Percentiles rank a stretch among this genome's conserved stretches.
These are phyloP conservation scores for Sycophaga agraensis DNA, from an alignment of 1,140 invertebrate genomes.

Conservation along the genomic window DNA sequence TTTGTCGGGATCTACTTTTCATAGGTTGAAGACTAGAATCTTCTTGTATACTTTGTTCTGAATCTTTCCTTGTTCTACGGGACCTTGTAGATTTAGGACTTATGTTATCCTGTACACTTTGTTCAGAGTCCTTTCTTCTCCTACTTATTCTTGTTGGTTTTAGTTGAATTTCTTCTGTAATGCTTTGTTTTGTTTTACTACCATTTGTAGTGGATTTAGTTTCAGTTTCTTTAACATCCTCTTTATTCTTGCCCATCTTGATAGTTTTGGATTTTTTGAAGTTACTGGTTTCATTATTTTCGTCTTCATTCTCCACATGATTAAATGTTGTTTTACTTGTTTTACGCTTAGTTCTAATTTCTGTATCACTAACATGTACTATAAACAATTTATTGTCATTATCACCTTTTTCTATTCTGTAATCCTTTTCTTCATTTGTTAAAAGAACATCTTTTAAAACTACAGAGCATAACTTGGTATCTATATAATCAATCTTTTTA, in stretches of 20 bases:
- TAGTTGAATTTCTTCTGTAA: slow-evolving; percentile 17
- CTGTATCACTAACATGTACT: slow-evolving; percentile 10
- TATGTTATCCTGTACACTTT: slow-evolving; percentile 3
- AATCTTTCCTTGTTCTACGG: not conserved
- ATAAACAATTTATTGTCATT: slow-evolving; percentile 35
- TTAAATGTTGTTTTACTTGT: not conserved
- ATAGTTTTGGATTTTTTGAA: not conserved
- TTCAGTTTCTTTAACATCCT: not conserved
- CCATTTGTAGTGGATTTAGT: not conserved
- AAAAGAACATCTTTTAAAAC: slow-evolving; percentile 46
- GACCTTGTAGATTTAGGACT: not conserved
- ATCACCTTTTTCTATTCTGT: slow-evolving; percentile 36
- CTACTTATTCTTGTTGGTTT: not conserved
- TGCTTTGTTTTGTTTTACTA: slow-evolving; percentile 10
- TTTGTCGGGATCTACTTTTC: not conserved
- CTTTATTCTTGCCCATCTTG: slow-evolving; percentile 6
- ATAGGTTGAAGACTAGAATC: not conserved
- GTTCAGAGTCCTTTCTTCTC: slow-evolving; percentile 9
- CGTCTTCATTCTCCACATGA: slow-evolving; percentile 5
- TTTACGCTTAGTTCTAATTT: slow-evolving; percentile 5
- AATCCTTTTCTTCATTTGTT: slow-evolving; percentile 25
- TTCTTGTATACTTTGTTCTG: slow-evolving; percentile 8
- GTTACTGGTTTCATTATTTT: slow-evolving; percentile 17
- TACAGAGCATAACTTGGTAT: slow-evolving; percentile 45
- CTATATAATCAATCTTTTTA: slow-evolving; percentile 9